Percentiles rank a stretch among this genome's conserved stretches.
These are phyloP conservation scores for Campoletis raptor DNA, from an alignment of 2,888 invertebrate genomes.

Conservation along the genomic window DNA sequence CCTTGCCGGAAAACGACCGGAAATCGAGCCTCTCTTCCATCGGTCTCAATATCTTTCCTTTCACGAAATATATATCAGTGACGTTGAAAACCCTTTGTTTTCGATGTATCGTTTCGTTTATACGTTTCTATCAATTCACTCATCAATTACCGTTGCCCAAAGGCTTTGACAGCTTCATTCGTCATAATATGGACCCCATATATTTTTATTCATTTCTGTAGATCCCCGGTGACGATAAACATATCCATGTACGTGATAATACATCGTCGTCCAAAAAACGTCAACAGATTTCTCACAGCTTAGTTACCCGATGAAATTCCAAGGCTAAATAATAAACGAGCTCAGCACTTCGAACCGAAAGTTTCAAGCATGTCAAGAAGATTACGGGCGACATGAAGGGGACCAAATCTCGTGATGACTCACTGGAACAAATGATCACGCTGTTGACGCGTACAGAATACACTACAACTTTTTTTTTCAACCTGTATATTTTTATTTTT, in stretches of 20 bases:
- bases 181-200: neutral
- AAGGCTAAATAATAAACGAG: slow-evolving; percentile 50
- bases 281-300: slow-evolving; percentile 32
- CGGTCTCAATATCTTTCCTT: slow-evolving; percentile 28
- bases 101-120: slow-evolving; percentile 10
- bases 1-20: slow-evolving; percentile 25
- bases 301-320: slow-evolving; percentile 40
- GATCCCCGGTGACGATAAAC: neutral
- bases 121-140: slow-evolving; percentile 42
- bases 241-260: neutral
- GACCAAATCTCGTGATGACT: slow-evolving; percentile 42
- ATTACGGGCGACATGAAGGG: slow-evolving; percentile 37
- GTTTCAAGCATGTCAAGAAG: slow-evolving; percentile 30
- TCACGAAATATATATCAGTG: slow-evolving; percentile 5
- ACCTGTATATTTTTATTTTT: slow-evolving; percentile 1
- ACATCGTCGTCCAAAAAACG: neutral
- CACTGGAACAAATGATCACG: slow-evolving; percentile 47
- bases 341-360: slow-evolving; percentile 43
- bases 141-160: slow-evolving; percentile 35
- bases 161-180: neutral
- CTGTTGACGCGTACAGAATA: slow-evolving; percentile 12
- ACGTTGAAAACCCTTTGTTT: slow-evolving; percentile 9
- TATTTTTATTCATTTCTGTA: slow-evolving; percentile 12
- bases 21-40: slow-evolving; percentile 42
- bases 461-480: slow-evolving; percentile 6